A percentile compares a stretch with the other conserved stretches of the same genome.
These are phyloP conservation scores for Turnix velox DNA, from an alignment of 2,113 vertebrate genomes.

Conservation along the genomic window DNA sequence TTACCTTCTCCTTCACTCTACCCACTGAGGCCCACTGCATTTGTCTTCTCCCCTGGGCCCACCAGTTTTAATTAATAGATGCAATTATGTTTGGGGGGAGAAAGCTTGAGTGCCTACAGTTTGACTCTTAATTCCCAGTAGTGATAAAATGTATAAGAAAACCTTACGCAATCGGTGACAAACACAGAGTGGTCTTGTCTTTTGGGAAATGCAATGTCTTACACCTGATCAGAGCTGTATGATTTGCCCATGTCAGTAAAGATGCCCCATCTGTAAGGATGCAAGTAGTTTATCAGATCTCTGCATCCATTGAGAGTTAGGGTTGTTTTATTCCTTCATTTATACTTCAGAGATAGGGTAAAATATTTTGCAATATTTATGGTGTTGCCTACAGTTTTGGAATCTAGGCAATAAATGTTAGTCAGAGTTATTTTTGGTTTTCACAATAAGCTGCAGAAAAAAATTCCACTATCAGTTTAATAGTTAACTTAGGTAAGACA, in stretches of 20 bases:
- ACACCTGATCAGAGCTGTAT: background rate
- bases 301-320: background rate
- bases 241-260: background rate
- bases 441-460: background rate
- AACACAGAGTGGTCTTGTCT: background rate
- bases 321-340: background rate
- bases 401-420: background rate
- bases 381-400: background rate
- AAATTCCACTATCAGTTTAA: background rate
- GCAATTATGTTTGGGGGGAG: background rate
- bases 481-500: background rate
- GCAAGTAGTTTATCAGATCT: background rate
- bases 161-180: background rate
- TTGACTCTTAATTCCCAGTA: background rate
- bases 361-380: background rate
- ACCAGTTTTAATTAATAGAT: conserved; percentile 11
- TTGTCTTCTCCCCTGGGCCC: background rate
- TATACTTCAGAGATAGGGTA: background rate
- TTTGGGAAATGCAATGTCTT: background rate
- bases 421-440: background rate
- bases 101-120: background rate
- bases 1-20: background rate
- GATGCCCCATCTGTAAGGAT: background rate
- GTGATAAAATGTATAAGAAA: background rate
- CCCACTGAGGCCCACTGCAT: background rate